Conservation (phyloP, 2,888 invertebrate genomes). For the Nineta flava region DNA sequence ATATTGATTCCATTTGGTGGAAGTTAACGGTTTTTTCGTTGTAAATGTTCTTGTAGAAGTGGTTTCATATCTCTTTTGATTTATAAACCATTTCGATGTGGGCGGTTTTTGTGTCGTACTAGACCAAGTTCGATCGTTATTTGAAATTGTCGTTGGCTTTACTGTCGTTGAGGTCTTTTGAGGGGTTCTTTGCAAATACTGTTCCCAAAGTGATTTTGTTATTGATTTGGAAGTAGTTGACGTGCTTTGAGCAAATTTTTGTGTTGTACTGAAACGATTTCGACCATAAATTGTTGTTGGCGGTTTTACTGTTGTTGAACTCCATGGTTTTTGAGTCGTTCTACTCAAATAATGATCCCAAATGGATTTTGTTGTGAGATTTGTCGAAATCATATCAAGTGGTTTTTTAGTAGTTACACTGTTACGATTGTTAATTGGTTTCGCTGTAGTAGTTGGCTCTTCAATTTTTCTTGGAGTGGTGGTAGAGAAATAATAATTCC, state of each 20-base stretch:
- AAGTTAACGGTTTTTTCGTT: too few relatives aligned
- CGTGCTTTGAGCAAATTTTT: too few relatives aligned
- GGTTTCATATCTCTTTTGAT: too few relatives aligned
- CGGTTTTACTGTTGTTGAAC: too few relatives aligned
- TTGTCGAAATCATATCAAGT: not conserved
- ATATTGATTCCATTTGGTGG: not conserved
- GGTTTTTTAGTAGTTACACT: not conserved
- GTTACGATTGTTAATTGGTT: too few relatives aligned
- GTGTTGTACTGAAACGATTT: not conserved
- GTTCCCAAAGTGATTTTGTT: too few relatives aligned
- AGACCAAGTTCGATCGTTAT: too few relatives aligned
- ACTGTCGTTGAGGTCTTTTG: not conserved
- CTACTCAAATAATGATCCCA: not conserved
- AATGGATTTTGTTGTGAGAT: not conserved
- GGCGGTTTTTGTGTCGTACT: too few relatives aligned
- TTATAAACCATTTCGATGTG: too few relatives aligned
- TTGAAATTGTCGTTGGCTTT: not conserved
- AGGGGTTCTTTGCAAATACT: too few relatives aligned
- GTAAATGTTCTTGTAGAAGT: not conserved
- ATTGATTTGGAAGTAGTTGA: too few relatives aligned
- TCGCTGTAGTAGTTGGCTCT: not conserved
- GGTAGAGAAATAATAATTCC: not conserved
- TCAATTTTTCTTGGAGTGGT: not conserved
- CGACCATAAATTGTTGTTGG: not conserved
- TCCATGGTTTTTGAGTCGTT: not conserved